These are phyloP conservation scores for Scaptomyza caliginosa DNA, from an alignment of 2,888 invertebrate genomes.

Conservation along the genomic window DNA sequence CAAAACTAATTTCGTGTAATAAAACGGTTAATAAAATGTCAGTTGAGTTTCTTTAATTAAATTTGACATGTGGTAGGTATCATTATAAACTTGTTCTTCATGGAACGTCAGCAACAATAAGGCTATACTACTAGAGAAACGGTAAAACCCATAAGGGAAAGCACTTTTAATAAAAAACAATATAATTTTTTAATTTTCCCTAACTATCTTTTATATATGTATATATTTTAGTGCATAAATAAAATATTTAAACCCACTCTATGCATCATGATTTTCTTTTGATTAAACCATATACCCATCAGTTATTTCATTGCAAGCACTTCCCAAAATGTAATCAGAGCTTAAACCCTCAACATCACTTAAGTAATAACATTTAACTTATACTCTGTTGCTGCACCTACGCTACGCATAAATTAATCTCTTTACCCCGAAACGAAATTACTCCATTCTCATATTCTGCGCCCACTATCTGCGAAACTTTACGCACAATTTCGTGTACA, in stretches of 20 bases:
- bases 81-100: too few relatives aligned
- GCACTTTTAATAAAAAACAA: too few relatives aligned
- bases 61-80: too few relatives aligned
- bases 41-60: background rate
- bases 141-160: too few relatives aligned
- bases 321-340: background rate
- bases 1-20: background rate
- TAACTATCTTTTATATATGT: too few relatives aligned
- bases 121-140: too few relatives aligned
- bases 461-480: slow-evolving; percentile 27
- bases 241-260: too few relatives aligned
- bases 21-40: background rate
- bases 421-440: background rate
- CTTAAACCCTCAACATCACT: slow-evolving; percentile 1
- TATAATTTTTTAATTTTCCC: too few relatives aligned
- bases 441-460: slow-evolving; percentile 7
- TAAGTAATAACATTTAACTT: slow-evolving; percentile 24
- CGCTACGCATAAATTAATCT: slow-evolving; percentile 5
- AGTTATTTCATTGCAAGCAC: background rate
- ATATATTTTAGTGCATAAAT: too few relatives aligned
- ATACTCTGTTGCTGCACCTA: slow-evolving; percentile 27
- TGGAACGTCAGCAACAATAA: too few relatives aligned
- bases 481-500: slow-evolving; percentile 65
- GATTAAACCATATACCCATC: too few relatives aligned
- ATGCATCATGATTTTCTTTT: too few relatives aligned